Percentiles rank a stretch among this genome's conserved stretches.
These are phyloP conservation scores for Epicampocera succincta DNA, from an alignment of 2,888 invertebrate species.

Conservation along the genomic window DNA sequence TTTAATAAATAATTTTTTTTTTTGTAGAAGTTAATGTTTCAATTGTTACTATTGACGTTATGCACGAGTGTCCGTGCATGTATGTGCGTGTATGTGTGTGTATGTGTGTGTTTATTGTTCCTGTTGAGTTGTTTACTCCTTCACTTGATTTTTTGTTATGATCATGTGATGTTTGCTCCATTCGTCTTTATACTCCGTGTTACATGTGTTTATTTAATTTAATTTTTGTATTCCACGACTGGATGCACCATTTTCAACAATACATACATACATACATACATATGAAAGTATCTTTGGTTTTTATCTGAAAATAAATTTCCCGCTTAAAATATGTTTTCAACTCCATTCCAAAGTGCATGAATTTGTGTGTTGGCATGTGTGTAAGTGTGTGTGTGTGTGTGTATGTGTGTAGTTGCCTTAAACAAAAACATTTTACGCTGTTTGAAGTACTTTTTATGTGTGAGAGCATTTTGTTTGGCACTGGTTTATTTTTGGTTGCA, in stretches of 20 bases:
- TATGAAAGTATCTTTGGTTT: slow-evolving; percentile 51
- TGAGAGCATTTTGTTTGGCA: slow-evolving; percentile 48
- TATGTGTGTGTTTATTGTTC: not conserved
- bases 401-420: slow-evolving; percentile 70
- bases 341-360: slow-evolving; percentile 33
- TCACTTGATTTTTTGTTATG: slow-evolving; percentile 69
- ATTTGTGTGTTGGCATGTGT: slow-evolving; percentile 10
- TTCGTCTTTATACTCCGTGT: slow-evolving; percentile 65
- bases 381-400: not conserved
- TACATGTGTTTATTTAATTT: slow-evolving; percentile 62
- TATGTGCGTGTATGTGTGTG: no score
- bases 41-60: no score
- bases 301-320: slow-evolving; percentile 70
- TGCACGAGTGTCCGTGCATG: no score
- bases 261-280: no score
- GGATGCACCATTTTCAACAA: slow-evolving; percentile 50
- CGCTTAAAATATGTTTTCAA: slow-evolving; percentile 69
- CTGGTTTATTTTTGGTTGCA: slow-evolving; percentile 70
- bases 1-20: no score
- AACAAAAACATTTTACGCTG: slow-evolving; percentile 59
- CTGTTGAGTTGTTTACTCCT: slow-evolving; percentile 68
- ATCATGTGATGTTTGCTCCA: slow-evolving; percentile 52
- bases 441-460: slow-evolving; percentile 24
- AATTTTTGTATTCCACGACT: slow-evolving; percentile 14
- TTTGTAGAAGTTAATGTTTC: no score